Base-by-base conservation (phyloP, 1,140 invertebrate species). In the Drosophila arizonae region DNA sequence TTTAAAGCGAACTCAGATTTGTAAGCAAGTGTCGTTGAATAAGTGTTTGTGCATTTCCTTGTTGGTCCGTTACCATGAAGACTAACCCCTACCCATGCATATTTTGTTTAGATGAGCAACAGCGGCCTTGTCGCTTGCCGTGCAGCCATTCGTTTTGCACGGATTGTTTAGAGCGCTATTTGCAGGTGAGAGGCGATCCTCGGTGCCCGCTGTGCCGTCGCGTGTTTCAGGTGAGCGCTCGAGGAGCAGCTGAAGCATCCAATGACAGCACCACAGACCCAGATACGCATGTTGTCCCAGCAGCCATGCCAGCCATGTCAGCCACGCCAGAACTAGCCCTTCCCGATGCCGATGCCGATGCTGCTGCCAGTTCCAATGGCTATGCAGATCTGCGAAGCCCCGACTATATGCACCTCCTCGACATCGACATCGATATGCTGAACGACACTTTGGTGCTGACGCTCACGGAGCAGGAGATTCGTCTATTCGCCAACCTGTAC, bases 71-170 rank as follows among this genome's bases (percentile, higher is more conserved):
- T 48, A 80, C 30, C 28, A 86, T 85, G 81, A 64, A 56, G 68
- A 41, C n/a, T 50, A 62, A 57, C 30, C 52, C 54, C 58, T 63
- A 62, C 13, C 69, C 66, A 68, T 85, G 81, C 67, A 80, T 86
- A 69, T 85, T 85, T 78, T 85, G 81, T 80, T 69, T 85, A 66
- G 81, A 85, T 55, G 81, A 86, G 24, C 77, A 81, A 64, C 67
- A 43, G 1, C n/a, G 36, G n/a, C 81, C 81, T 1, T 65, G 33
- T 11, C 51, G 45, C 30, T 71, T 85, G 24, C 36, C 66, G 45
- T 85, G 81, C 63, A 75, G 77, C 6, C 81, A 85, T 51, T 81
- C 81, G 3, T 85, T 85, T 24, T 85, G 81, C 45, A n/a, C 46
- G 9, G 77, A 65, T 1, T 85, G 81, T 28, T 72, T 85, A 21